Evolutionary conservation across 64 coral and sea anemone genomes (phyloP).

Genomic region (Cladopsammia gracilis): DNA sequence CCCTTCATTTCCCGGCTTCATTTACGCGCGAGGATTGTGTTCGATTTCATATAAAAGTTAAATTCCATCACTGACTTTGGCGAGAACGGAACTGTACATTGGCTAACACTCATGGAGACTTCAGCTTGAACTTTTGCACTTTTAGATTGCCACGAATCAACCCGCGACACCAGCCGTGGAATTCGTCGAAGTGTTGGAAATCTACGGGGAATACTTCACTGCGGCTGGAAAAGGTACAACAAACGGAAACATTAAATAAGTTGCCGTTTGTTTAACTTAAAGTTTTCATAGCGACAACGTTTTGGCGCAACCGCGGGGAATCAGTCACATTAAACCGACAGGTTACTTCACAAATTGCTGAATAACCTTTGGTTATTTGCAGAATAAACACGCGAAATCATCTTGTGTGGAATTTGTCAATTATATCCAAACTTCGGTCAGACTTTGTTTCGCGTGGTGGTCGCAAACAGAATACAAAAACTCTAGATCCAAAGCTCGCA

Average conservation of each 20-base stretch:
- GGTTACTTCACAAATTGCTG: background rate
- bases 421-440: background rate
- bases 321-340: background rate
- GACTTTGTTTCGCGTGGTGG: background rate
- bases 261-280: constrained; percentile 15
- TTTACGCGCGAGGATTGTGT: background rate
- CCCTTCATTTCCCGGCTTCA: background rate
- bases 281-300: constrained; percentile 20
- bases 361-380: background rate
- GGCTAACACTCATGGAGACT: background rate
- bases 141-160: background rate
- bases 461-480: background rate
- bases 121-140: background rate
- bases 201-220: background rate
- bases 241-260: background rate
- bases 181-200: background rate
- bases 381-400: background rate
- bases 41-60: background rate
- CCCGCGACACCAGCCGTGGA: background rate
- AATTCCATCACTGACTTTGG: background rate
- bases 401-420: background rate
- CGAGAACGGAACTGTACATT: background rate
- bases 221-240: background rate
- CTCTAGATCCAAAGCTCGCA: background rate
- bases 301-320: constrained; percentile 9